Evolutionary conservation across 2,797 vertebrate genomes (phyloP).

Genomic region (Selene dorsalis): DNA sequence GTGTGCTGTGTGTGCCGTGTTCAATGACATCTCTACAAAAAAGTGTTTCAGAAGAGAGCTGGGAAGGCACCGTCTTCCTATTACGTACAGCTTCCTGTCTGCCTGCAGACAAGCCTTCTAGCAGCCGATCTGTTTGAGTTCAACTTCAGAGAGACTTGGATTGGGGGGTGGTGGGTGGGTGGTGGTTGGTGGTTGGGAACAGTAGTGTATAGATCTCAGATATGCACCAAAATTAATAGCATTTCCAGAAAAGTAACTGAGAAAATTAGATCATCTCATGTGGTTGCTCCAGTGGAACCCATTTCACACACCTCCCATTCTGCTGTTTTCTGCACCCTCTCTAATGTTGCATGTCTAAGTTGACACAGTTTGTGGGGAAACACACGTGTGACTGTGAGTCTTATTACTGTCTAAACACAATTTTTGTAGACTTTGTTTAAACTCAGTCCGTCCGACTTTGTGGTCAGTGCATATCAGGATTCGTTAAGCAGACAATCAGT

Average conservation of each 20-base stretch:
- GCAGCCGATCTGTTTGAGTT: conserved; percentile 60
- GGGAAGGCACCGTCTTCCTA: conserved; percentile 45
- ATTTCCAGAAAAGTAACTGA: conserved; percentile 29
- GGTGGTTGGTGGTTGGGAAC: conserved; percentile 14
- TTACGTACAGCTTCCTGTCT: conserved; percentile 71
- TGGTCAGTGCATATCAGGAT: conserved; percentile 15
- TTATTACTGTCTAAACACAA: conserved; percentile 2
- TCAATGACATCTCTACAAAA: conserved; percentile 54
- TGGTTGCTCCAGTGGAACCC: conserved; percentile 19
- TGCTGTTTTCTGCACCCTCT: conserved; percentile 16
- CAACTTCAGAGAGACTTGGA: conserved; percentile 47
- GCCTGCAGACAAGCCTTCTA: conserved; percentile 64
- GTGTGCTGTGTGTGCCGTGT: background rate
- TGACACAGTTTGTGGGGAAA: conserved; percentile 16
- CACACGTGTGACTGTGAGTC: background rate
- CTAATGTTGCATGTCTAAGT: conserved; percentile 7
- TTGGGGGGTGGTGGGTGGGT: background rate
- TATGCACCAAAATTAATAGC: conserved; percentile 29
- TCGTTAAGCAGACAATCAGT: conserved; percentile 27
- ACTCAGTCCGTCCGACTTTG: conserved; percentile 4
- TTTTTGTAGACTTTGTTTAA: background rate
- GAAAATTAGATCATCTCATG: conserved; percentile 19
- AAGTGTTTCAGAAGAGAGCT: conserved; percentile 59
- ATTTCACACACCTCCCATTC: conserved; percentile 1
- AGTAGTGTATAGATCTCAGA: conserved; percentile 42